Evolutionary conservation across 2,113 vertebrate genomes (phyloP), one percentile per base, ranked within the genome.

Genomic region (Stomatorhinus ivindoensis): DNA sequence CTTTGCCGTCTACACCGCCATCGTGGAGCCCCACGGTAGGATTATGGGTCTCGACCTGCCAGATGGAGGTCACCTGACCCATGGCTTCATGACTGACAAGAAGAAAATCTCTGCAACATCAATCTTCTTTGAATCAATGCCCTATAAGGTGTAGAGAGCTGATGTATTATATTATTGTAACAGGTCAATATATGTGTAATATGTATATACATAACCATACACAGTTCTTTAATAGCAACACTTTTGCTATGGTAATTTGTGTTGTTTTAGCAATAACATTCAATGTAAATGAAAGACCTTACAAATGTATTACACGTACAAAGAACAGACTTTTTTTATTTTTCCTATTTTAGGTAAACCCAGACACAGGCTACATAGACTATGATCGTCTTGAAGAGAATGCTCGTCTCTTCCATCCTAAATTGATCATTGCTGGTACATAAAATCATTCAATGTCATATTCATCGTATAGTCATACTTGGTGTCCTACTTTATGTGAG

Each of bases 1-100:
- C 93, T 99, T 99, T 1, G 98, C 98, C 0, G 95, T 99, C 27
- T 99, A 99, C 94, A 98, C 98, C 0, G 98, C 98, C 8, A 87
- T 99, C 1, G 98, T 98, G 86, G 98, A 99, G 92, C 98, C 98
- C 10, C 98, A 99, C 0, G 98, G 98, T 5, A 96, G 98, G 88
- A 99, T 99, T 94, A 99, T 99, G 98, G 98, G 98, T 13, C 94
- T 99, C 91, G 98, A 99, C 91, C 96, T 99, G 88, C 98, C 98
- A 0, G 98, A 99, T 0, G 98, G 98, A 0, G 98, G 98, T 76
- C 98, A 99, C 91, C 95, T 99, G 90, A 99, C 98, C 5, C 98
- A 99, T 0, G 98, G 98, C 4, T 99, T 99, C 94, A 99, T 99
- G 98, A 99, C 98, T 0, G 97, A 98, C 24, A 99, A 99, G 94